Percentiles rank a stretch among this genome's conserved stretches.
Evolutionary conservation across 2,888 invertebrate species (phyloP).

Genomic region (Mamestra brassicae): DNA sequence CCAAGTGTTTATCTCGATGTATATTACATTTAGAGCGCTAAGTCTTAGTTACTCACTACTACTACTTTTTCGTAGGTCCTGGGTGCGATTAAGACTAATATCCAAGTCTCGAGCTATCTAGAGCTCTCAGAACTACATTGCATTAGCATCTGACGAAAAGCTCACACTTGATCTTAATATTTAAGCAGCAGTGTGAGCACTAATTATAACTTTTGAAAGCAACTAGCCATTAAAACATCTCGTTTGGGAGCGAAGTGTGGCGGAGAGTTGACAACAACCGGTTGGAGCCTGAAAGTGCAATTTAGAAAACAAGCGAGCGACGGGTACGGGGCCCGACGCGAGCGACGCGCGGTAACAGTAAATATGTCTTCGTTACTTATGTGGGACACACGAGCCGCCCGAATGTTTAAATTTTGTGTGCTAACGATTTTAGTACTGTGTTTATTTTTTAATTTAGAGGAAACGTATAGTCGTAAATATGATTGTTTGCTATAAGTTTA

Average conservation of each 20-base stretch:
- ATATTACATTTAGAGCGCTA: neutral
- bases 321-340: slow-evolving; percentile 30
- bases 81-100: slow-evolving; percentile 2
- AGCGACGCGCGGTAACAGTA: slow-evolving; percentile 39
- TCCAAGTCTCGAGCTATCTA: neutral
- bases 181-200: slow-evolving; percentile 14
- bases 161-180: slow-evolving; percentile 24
- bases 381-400: slow-evolving; percentile 40
- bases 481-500: too few species aligned
- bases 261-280: slow-evolving; percentile 59
- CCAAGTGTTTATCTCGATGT: neutral
- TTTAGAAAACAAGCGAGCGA: slow-evolving; percentile 60
- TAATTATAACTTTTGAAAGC: slow-evolving; percentile 42
- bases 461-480: too few species aligned
- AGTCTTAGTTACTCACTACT: neutral
- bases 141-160: slow-evolving; percentile 13
- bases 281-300: slow-evolving; percentile 63
- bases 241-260: slow-evolving; percentile 19
- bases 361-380: slow-evolving; percentile 65
- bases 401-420: neutral
- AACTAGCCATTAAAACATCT: slow-evolving; percentile 45
- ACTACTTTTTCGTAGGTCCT: neutral
- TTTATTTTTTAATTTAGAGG: neutral
- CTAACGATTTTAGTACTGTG: neutral
- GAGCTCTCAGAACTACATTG: neutral